These are phyloP conservation scores for Recurvirostra avosetta DNA, from an alignment of 2,113 vertebrate species.

Conservation along the genomic window DNA sequence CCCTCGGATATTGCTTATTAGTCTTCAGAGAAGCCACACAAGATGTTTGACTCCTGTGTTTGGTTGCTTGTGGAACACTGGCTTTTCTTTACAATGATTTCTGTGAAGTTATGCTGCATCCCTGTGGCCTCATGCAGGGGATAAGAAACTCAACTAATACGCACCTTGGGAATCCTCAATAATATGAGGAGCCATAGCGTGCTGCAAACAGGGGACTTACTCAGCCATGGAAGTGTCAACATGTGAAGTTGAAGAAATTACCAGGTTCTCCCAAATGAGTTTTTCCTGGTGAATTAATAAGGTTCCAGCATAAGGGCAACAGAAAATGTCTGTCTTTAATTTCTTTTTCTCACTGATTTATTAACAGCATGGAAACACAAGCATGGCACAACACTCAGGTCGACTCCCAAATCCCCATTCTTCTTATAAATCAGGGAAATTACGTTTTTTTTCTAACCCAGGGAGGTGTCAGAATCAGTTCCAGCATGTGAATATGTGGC, in stretches of 20 bases:
- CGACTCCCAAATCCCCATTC: neutral
- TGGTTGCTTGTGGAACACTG: neutral
- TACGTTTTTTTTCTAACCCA: neutral
- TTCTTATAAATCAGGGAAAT: neutral
- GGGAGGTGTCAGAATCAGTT: neutral
- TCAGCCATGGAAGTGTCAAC: slow-evolving; percentile 10
- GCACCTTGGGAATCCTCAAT: neutral
- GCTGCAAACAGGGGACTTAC: neutral
- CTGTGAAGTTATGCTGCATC: neutral
- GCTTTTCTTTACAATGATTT: neutral
- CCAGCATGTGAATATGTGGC: neutral
- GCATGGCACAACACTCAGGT: neutral
- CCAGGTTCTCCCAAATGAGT: slow-evolving; percentile 2
- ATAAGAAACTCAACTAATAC: neutral
- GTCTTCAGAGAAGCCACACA: neutral
- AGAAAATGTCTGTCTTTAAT: neutral
- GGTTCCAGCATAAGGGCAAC: neutral
- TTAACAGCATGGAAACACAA: neutral
- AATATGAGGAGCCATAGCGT: neutral
- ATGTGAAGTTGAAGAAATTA: neutral
- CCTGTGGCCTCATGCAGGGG: neutral
- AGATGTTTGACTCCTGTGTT: neutral
- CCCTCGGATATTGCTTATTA: neutral
- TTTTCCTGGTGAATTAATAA: slow-evolving; percentile 18
- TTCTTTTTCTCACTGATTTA: slow-evolving; percentile 23